Base-by-base conservation (phyloP, 2,888 invertebrate species). In the Campoplex nolae region DNA sequence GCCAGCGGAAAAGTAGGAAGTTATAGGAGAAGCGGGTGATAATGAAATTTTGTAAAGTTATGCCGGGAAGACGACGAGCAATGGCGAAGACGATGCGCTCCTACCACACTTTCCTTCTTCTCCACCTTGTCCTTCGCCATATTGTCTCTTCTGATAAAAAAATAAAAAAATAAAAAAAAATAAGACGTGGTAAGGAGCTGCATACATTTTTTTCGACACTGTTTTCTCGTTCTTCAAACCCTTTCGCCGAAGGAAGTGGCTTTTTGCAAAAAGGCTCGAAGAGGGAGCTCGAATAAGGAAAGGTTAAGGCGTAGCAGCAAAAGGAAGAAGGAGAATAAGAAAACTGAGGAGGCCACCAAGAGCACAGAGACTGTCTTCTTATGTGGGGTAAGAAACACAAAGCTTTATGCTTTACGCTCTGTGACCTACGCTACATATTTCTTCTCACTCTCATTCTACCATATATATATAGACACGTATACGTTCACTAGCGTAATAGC, bases 11-110 rank as follows among this genome's bases (percentile, higher is more conserved):
- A 84, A 83, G 78, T 83, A 83, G 71, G 65, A 76, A 84, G 87
- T 75, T 75, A 58, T 74, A 54, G 71, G 75, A 87, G 79, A 73
- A 77, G 56, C 81, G 81, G 75, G 86, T 79, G 88, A 89, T 91
- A 91, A 92, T 92, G 92, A 93, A 93, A 91, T 93, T 92, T 92
- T 90, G 91, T 91, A 91, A 93, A 92, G 92, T 92, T 91, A 91
- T 90, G 90, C 89, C 89, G 88, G 88, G 86, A 88, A 77, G 84
- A 77, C 79, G 76, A 67, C 67, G 58, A 67, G 75, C 74, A 58
- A 62, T 65, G 67, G 56, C 79, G 85, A 87, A 70, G 80, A 73
- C 65, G 82, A 54, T 65, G 48, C 38, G 38, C 62, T 78, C 65
- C 77, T 32, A 70, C 84, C 74, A 65, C 79, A 84, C 62, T 81